phyloP scores from a whole-genome alignment of 1,140 invertebrate genomes.

The Tigriopus japonicus region DNA sequence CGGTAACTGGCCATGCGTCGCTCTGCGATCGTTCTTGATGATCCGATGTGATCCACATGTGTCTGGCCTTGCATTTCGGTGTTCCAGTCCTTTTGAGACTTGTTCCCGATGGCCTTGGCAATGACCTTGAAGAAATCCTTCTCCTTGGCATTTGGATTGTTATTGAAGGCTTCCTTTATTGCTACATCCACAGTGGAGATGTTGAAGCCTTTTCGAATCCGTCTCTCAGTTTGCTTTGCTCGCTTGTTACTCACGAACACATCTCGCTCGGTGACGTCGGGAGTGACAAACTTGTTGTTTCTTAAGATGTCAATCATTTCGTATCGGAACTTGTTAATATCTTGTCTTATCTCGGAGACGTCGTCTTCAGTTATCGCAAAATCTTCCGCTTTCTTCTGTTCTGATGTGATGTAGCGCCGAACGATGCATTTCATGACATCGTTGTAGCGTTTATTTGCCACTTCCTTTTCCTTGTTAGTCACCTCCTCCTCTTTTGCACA shows the following conservation, averaged over 20 bases:
- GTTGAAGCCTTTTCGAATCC: slow-evolving; percentile 20
- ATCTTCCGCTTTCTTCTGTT: slow-evolving; percentile 56
- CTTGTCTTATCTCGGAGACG: slow-evolving; percentile 86
- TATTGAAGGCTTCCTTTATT: slow-evolving; percentile 18
- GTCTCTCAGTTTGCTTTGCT: slow-evolving; percentile 17
- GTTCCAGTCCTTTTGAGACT: not conserved
- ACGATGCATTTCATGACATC: slow-evolving; percentile 60
- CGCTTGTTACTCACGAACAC: not conserved
- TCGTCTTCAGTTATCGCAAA: slow-evolving; percentile 81
- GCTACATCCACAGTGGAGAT: slow-evolving; percentile 29
- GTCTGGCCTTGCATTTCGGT: not conserved
- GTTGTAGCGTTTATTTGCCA: slow-evolving; percentile 18
- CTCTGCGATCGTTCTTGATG: slow-evolving; percentile 17
- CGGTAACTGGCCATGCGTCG: slow-evolving; percentile 17
- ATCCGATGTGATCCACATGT: slow-evolving; percentile 14
- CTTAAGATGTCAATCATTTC: slow-evolving; percentile 65
- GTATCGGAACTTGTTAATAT: slow-evolving; percentile 62
- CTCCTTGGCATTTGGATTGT: slow-evolving; percentile 16
- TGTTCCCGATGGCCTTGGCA: slow-evolving; percentile 18
- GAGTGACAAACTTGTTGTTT: slow-evolving; percentile 54
- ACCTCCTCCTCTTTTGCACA: not conserved
- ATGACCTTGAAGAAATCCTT: slow-evolving; percentile 19
- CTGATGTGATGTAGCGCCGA: slow-evolving; percentile 60
- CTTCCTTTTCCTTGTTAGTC: slow-evolving; percentile 15
- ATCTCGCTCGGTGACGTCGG: slow-evolving; percentile 25